phyloP scores from a whole-genome alignment of 2,888 invertebrate species.

The Thyatira batis region DNA sequence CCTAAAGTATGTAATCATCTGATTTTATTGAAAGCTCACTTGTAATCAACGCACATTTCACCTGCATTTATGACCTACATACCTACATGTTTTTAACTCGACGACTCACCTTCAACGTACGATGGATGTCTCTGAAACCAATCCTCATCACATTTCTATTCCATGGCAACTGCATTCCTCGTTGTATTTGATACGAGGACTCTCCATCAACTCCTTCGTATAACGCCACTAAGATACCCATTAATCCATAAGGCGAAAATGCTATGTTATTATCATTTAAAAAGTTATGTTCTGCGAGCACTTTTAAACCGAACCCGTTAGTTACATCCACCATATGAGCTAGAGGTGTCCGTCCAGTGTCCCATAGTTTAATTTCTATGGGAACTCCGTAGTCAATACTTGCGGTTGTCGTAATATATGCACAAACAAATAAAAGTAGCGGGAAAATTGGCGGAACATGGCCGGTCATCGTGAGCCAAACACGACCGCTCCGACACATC shows the following conservation, averaged over 20 bases:
- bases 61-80: constrained; percentile 1
- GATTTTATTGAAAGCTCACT: too few species aligned
- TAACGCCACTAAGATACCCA: constrained; percentile 89
- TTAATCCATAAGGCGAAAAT: constrained; percentile 91
- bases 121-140: constrained; percentile 91
- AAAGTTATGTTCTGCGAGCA: constrained; percentile 87
- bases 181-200: constrained; percentile 87
- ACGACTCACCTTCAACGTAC: constrained; percentile 88
- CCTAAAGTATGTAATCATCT: too few species aligned
- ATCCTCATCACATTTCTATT: constrained; percentile 88
- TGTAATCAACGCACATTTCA: too few species aligned
- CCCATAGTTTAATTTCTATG: constrained; percentile 74
- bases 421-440: constrained; percentile 37
- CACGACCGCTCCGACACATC: constrained; percentile 65
- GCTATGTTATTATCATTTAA: constrained; percentile 91
- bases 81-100: not conserved
- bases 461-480: constrained; percentile 29
- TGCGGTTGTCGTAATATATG: constrained; percentile 31
- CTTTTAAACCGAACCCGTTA: constrained; percentile 87
- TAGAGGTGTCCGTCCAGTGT: constrained; percentile 80
- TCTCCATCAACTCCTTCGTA: constrained; percentile 90
- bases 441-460: constrained; percentile 13
- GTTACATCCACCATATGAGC: constrained; percentile 91
- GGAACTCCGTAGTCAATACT: constrained; percentile 61
- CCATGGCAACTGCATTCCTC: constrained; percentile 86